Evolutionary conservation across 2,888 invertebrate species (phyloP), one percentile per base, ranked within the genome.

Genomic region (Nemotelus pantherinus): DNA sequence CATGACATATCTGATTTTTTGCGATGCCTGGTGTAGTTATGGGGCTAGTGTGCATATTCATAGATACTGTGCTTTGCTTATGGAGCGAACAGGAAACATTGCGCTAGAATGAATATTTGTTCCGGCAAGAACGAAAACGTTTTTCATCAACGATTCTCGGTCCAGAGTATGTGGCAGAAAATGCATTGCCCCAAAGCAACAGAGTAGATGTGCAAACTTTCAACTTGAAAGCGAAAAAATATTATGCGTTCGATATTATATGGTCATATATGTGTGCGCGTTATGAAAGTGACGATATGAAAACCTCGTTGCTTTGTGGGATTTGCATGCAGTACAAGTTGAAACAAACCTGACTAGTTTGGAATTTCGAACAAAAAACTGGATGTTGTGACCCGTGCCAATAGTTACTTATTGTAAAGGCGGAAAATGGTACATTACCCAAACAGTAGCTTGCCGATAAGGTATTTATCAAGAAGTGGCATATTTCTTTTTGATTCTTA

Each of bases 171-270:
- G 41, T 47, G 25, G 55, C 53, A 55, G 47, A n/a, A 55, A 39
- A 70, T 70, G 70, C 70, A 55, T 70, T 41, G 70, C 70, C 70
- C 53, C 70, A 53, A 70, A 55, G 25, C 60, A 58, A 58, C n/a
- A 4, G n/a, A 58, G 58, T 9, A 25, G 6, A 25, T n/a, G 25
- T 58, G n/a, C 25, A n/a, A 25, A n/a, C 25, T 58, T 25, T 58
- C 41, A 41, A 7, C 41, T 4, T 39, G 25, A 60, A 43, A 60
- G 60, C 7, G 41, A 55, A 55, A 70, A 55, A 68, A 53, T 50
- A 68, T 41, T 43, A 70, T 70, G 70, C 70, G 70, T 70, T 70
- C 70, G 70, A 43, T 60, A 48, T 55, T n/a, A 55, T 44, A 9
- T 74, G 60, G 48, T 3, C 72, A 58, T 72, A 72, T 25, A 41